Conservation (phyloP, 2,888 invertebrate species). For the Lacanobia oleracea region DNA sequence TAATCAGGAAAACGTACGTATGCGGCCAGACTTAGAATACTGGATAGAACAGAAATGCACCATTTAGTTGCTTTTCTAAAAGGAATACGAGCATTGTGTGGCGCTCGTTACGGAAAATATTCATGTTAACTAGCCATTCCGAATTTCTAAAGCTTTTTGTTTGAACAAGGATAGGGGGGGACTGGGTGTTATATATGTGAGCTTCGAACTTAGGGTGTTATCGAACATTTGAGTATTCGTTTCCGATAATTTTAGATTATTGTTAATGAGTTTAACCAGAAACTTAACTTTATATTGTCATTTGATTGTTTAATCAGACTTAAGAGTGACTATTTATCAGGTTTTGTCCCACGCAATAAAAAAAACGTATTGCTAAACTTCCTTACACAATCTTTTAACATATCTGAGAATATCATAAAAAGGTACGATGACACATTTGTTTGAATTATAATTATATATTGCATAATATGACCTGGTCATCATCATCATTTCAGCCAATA, state of each 20-base stretch:
- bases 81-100: constrained; percentile 37
- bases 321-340: too few species aligned
- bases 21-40: constrained; percentile 29
- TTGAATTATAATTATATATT: too few species aligned
- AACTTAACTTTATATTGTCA: background rate
- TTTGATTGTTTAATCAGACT: background rate
- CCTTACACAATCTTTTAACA: too few species aligned
- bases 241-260: constrained; percentile 11
- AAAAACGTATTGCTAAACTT: too few species aligned
- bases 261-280: background rate
- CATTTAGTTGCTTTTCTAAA: constrained; percentile 29
- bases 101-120: constrained; percentile 50
- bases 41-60: constrained; percentile 29
- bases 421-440: too few species aligned
- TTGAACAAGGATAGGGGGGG: constrained; percentile 1
- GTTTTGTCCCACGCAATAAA: background rate
- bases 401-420: too few species aligned
- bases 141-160: constrained; percentile 30
- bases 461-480: too few species aligned
- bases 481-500: too few species aligned
- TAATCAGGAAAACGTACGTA: too few species aligned
- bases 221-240: background rate
- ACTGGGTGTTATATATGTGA: constrained; percentile 3
- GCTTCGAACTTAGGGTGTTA: constrained; percentile 10
- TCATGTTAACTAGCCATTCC: constrained; percentile 48